phyloP scores from a whole-genome alignment of 2,888 invertebrate genomes.

The Colostygia pectinataria region DNA sequence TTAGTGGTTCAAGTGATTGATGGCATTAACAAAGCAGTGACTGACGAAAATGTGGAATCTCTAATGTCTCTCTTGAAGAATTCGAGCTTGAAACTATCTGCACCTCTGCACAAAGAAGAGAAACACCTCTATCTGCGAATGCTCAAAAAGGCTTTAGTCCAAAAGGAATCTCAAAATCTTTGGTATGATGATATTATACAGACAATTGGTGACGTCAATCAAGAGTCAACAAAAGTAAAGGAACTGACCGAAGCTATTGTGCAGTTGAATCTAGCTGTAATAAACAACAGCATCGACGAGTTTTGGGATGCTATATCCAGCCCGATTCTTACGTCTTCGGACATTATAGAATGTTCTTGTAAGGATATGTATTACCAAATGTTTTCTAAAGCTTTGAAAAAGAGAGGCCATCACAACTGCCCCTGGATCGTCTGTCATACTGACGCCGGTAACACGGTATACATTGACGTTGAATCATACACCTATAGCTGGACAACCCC shows the following conservation, averaged over 20 bases:
- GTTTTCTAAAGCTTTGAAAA: slow-evolving; percentile 71
- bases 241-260: slow-evolving; percentile 70
- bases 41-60: slow-evolving; percentile 73
- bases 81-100: slow-evolving; percentile 68
- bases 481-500: slow-evolving; percentile 80
- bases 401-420: slow-evolving; percentile 69
- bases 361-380: slow-evolving; percentile 74
- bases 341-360: slow-evolving; percentile 59
- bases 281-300: slow-evolving; percentile 66
- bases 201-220: slow-evolving; percentile 69
- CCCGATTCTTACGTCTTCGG: slow-evolving; percentile 50
- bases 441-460: slow-evolving; percentile 75
- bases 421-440: slow-evolving; percentile 80
- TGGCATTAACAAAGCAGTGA: slow-evolving; percentile 83
- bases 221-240: slow-evolving; percentile 77
- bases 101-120: slow-evolving; percentile 71
- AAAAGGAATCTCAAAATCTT: slow-evolving; percentile 81
- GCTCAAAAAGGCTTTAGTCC: slow-evolving; percentile 74
- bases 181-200: slow-evolving; percentile 84
- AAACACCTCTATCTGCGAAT: slow-evolving; percentile 78
- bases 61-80: slow-evolving; percentile 76
- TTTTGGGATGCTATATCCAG: slow-evolving; percentile 64
- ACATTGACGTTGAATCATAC: slow-evolving; percentile 78
- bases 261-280: slow-evolving; percentile 67
- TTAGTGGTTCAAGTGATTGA: slow-evolving; percentile 83